Percentiles rank a stretch among this genome's conserved stretches.
phyloP scores from a whole-genome alignment of 2,113 vertebrate genomes.

The Blennius ocellaris region DNA sequence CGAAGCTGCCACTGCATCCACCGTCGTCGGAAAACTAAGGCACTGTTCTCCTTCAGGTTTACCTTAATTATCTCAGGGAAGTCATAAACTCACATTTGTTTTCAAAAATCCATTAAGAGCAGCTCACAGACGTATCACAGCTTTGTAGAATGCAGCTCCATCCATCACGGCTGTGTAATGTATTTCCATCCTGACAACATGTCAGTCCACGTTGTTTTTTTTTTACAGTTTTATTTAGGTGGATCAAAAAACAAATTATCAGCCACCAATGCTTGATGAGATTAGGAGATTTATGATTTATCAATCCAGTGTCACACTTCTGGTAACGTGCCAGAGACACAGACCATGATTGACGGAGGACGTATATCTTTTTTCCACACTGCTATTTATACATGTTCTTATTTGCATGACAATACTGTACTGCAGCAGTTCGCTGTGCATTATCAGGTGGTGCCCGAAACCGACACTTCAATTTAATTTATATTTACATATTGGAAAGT shows the following conservation, averaged over 20 bases:
- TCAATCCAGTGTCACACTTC: conserved; percentile 46
- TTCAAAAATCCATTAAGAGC: conserved; percentile 60
- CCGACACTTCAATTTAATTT: too few relatives aligned
- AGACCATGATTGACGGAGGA: background rate
- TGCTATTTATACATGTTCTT: conserved; percentile 5
- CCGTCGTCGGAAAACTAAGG: conserved; percentile 27
- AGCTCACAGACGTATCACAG: conserved; percentile 46
- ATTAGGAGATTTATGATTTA: conserved; percentile 50
- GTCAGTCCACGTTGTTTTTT: conserved; percentile 2
- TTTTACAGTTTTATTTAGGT: conserved; percentile 10
- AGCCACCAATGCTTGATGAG: conserved; percentile 25
- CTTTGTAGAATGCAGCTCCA: conserved; percentile 17
- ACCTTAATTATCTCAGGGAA: conserved; percentile 48
- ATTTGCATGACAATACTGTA: background rate
- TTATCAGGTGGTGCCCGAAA: background rate
- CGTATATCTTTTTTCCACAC: conserved; percentile 1
- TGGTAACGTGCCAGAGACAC: conserved; percentile 20
- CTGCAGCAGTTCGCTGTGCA: background rate
- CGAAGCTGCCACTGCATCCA: conserved; percentile 3
- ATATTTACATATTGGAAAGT: background rate
- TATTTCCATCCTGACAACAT: conserved; percentile 37
- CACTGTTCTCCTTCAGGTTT: conserved; percentile 31
- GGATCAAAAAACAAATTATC: conserved; percentile 41
- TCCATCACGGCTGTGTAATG: conserved; percentile 51
- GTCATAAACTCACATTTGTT: conserved; percentile 64